These are phyloP conservation scores for Etia nguti DNA, from an alignment of 2,113 vertebrate genomes.

Conservation along the genomic window DNA sequence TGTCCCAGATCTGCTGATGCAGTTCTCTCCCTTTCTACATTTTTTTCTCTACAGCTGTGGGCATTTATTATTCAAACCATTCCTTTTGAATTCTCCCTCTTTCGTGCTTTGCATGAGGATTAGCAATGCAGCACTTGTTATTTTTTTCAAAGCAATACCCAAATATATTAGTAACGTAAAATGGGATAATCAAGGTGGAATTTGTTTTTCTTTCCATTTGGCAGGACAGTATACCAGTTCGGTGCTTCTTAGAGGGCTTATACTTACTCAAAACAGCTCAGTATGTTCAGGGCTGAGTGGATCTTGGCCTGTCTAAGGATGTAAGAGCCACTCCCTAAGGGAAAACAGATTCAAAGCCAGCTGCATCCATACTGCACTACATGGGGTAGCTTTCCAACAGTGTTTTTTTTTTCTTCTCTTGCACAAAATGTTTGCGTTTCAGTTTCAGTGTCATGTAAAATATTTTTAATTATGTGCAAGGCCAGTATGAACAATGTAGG, in stretches of 20 bases:
- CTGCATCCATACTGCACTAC: not conserved
- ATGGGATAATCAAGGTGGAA: slow-evolving; percentile 22
- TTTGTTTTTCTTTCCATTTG: slow-evolving; percentile 5
- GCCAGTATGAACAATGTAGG: not conserved
- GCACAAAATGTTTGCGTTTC: not conserved
- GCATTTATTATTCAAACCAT: slow-evolving; percentile 66
- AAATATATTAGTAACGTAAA: slow-evolving; percentile 47
- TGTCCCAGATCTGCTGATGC: slow-evolving; percentile 69
- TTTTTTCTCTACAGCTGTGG: slow-evolving; percentile 39
- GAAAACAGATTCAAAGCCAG: not conserved
- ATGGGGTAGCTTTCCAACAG: not conserved
- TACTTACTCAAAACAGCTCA: not conserved
- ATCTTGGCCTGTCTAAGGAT: slow-evolving; percentile 8
- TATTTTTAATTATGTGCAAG: not conserved
- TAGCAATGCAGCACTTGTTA: slow-evolving; percentile 41
- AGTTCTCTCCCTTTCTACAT: slow-evolving; percentile 16
- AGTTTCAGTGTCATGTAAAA: not conserved
- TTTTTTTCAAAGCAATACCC: slow-evolving; percentile 37
- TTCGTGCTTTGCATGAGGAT: slow-evolving; percentile 57
- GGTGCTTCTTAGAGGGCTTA: not conserved
- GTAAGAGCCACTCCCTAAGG: slow-evolving; percentile 6
- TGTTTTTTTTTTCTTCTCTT: not conserved
- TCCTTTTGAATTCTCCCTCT: slow-evolving; percentile 54
- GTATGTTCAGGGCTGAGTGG: slow-evolving; percentile 16
- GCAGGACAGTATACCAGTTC: not conserved